Evolutionary conservation across 2,888 invertebrate species (phyloP), one percentile per base, ranked within the genome.

Genomic region (Ophioninae sp.): DNA sequence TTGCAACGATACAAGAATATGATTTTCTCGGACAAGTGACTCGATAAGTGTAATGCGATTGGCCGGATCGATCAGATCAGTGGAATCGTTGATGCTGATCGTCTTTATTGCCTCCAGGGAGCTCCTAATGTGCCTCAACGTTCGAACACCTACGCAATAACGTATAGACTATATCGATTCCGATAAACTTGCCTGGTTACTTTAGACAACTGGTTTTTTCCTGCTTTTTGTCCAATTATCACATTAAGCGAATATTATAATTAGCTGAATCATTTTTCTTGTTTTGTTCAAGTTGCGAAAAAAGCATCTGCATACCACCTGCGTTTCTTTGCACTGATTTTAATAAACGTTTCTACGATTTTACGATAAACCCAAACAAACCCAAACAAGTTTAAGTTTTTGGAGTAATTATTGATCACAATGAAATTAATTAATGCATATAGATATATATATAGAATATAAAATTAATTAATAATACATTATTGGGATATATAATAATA

Each of bases 201-300:
- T 39, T 20, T n/a, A 64, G 17, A 67, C n/a, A 77, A 83, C 80
- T 69, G 83, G 83, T 83, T 80, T 83, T 74, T 22, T 39, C 17
- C 37, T 51, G 13, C 64, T 39, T 56, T 6, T 39, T 78, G 51
- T 23, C 30, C 69, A 64, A 67, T 58, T 75, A 65, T 63, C 23
- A 41, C 58, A 17, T 59, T 79, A 30, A 17, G 44, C 41, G 20
- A 30, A n/a, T 56, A 58, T 59, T 17, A 51, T 71, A 67, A 30
- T 44, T 39, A 51, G 37, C 51, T 61, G 39, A 72, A 61, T 39
- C 13, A 81, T 72, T 72, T 39, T 22, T 20, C 37, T 41, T 20
- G 22, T n/a, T 17, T 13, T 30, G 1, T 30, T 30, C 30, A 30
- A 30, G 39, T 22, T 58, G n/a, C 10, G 41, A 6, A 58, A 56